These are phyloP conservation scores for Rhagologus leucostigma DNA, from an alignment of 2,113 vertebrate species.

Conservation along the genomic window DNA sequence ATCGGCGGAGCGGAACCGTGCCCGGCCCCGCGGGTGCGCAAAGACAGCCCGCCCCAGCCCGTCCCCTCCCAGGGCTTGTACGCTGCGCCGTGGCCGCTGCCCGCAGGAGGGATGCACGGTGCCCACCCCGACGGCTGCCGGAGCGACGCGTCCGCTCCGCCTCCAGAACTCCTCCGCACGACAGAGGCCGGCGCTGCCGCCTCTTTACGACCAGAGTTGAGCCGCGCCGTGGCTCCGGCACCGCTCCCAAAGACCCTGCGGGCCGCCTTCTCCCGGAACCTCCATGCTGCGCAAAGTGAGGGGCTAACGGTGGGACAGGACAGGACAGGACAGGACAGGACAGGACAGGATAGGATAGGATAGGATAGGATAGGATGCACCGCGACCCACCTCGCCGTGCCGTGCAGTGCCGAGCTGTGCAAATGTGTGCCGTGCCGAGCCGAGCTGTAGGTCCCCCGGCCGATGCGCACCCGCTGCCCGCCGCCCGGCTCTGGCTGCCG, in stretches of 20 bases:
- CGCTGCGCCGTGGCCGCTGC: neutral
- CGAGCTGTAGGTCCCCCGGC: neutral
- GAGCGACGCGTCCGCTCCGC: neutral
- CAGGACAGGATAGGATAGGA: too few species aligned
- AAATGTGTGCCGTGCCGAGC: neutral
- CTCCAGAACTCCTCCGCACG: neutral
- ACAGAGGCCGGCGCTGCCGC: neutral
- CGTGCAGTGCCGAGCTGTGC: neutral
- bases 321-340: neutral
- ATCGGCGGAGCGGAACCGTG: neutral
- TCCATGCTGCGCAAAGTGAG: neutral
- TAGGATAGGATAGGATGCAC: neutral
- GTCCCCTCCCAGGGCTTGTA: rapidly evolving
- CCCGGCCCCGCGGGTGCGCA: neutral
- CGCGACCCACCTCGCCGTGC: neutral
- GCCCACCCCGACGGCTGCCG: neutral
- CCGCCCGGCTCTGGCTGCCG: neutral
- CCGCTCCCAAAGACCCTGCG: neutral
- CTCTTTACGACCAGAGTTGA: neutral
- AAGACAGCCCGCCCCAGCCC: neutral
- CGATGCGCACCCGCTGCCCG: neutral
- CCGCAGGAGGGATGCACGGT: neutral
- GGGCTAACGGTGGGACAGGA: neutral
- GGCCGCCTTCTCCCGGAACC: neutral
- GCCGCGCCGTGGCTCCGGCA: neutral